phyloP scores from a whole-genome alignment of 2,113 vertebrate genomes.

The Panurus biarmicus region DNA sequence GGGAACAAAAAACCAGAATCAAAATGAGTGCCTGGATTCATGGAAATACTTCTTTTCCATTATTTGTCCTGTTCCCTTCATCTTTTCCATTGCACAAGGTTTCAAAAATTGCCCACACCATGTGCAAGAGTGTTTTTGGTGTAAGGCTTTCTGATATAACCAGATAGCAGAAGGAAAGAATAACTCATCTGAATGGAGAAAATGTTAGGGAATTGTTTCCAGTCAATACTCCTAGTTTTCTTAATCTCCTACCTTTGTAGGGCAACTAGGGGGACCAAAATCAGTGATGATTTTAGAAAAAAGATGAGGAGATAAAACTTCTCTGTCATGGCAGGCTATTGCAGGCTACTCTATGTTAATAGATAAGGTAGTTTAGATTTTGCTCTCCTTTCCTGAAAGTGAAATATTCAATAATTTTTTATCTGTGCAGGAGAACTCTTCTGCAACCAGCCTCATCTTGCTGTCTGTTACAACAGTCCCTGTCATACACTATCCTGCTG shows the following conservation, averaged over 20 bases:
- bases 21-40: background rate
- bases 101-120: background rate
- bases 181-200: background rate
- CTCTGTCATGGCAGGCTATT: background rate
- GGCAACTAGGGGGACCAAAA: background rate
- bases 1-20: background rate
- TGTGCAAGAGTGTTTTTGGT: background rate
- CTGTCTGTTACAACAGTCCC: background rate
- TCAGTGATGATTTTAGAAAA: background rate
- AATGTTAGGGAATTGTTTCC: background rate
- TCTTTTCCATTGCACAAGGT: background rate
- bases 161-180: background rate
- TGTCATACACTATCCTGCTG: background rate
- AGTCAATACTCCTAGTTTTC: background rate
- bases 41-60: constrained; percentile 13
- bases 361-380: background rate
- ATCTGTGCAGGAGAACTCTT: background rate
- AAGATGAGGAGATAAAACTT: background rate
- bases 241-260: background rate
- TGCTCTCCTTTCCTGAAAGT: background rate
- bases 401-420: background rate
- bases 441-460: background rate
- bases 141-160: background rate
- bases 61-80: background rate
- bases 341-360: background rate